phyloP scores from a whole-genome alignment of 2,888 invertebrate species.

The Agonopterix alstromeriana region DNA sequence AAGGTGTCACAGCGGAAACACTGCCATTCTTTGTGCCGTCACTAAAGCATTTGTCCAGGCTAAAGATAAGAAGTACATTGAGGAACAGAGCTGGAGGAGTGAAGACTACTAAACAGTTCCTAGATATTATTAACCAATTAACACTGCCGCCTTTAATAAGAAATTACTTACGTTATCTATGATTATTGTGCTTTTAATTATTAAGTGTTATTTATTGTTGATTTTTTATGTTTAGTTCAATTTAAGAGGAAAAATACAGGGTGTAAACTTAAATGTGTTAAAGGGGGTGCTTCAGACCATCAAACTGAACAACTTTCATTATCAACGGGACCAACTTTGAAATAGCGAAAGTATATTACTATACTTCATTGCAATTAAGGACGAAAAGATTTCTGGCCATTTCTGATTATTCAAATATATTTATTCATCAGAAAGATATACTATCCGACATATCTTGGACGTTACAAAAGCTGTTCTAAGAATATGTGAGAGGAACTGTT shows the following conservation, averaged over 20 bases:
- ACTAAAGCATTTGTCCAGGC: constrained; percentile 50
- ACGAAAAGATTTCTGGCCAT: too few species aligned
- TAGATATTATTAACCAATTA: constrained; percentile 33
- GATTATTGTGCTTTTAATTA: constrained; percentile 8
- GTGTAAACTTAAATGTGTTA: background rate
- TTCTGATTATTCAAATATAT: too few species aligned
- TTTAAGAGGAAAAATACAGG: background rate
- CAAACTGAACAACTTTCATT: too few species aligned
- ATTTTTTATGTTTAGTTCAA: constrained; percentile 9
- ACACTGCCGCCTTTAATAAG: constrained; percentile 41
- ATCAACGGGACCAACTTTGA: too few species aligned
- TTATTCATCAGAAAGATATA: too few species aligned
- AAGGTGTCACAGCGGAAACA: constrained; percentile 25
- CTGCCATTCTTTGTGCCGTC: constrained; percentile 34
- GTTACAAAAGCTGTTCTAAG: too few species aligned
- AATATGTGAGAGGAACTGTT: too few species aligned
- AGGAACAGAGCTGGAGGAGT: constrained; percentile 21
- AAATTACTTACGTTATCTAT: constrained; percentile 45
- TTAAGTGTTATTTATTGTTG: constrained; percentile 6
- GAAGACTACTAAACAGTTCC: constrained; percentile 36
- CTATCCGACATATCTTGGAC: too few species aligned
- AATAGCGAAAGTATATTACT: too few species aligned
- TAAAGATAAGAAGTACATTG: constrained; percentile 38
- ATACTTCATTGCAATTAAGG: too few species aligned
- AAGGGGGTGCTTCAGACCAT: too few species aligned